A percentile compares a stretch with the other conserved stretches of the same genome.
These are phyloP conservation scores for Scrobipalpa atriplicella DNA, from an alignment of 2,888 invertebrate genomes.

Conservation along the genomic window DNA sequence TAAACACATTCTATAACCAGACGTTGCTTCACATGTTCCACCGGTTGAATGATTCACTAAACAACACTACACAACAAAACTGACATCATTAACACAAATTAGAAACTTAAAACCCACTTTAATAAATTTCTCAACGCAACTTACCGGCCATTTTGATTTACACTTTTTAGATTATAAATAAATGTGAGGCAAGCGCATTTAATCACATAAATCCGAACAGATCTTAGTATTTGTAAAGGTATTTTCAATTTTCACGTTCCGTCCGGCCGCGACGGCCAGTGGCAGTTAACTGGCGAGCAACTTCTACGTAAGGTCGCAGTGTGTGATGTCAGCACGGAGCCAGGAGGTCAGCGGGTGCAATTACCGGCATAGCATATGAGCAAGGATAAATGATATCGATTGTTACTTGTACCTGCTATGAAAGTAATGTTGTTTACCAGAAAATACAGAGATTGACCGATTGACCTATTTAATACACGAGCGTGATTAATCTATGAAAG, in stretches of 20 bases:
- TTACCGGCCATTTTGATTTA: background rate
- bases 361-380: background rate
- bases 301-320: slow-evolving; percentile 15
- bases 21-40: slow-evolving; percentile 20
- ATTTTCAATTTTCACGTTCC: background rate
- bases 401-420: background rate
- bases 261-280: background rate
- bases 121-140: background rate
- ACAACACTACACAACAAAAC: slow-evolving; percentile 23
- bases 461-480: background rate
- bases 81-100: slow-evolving; percentile 42
- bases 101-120: slow-evolving; percentile 26
- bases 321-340: slow-evolving; percentile 30
- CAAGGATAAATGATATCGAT: background rate
- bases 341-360: background rate
- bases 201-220: slow-evolving; percentile 2
- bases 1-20: slow-evolving; percentile 30
- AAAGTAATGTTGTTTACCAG: background rate
- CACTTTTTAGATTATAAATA: background rate
- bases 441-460: background rate
- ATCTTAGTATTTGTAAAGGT: background rate
- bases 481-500: too few relatives aligned
- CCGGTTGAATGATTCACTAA: slow-evolving; percentile 31
- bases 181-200: background rate
- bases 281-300: background rate